phyloP scores from a whole-genome alignment of 2,113 vertebrate species.

The Malurus alboscapulatus region DNA sequence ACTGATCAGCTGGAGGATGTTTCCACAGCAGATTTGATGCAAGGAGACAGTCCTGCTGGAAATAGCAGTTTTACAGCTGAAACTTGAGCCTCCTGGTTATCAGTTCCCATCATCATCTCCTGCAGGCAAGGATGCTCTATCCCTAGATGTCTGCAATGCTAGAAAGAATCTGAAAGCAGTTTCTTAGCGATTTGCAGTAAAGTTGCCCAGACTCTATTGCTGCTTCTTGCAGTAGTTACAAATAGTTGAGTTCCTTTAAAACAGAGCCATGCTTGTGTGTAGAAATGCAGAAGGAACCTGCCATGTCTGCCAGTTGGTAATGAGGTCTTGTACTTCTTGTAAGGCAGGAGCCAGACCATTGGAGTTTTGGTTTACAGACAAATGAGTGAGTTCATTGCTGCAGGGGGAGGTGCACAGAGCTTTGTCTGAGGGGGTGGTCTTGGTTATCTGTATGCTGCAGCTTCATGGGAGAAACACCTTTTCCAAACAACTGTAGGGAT shows the following conservation, averaged over 20 bases:
- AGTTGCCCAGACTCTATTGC: neutral
- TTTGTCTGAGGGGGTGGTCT: neutral
- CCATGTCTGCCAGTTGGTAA: rapidly evolving
- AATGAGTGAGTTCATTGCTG: neutral
- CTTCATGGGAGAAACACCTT: neutral
- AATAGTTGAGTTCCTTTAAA: neutral
- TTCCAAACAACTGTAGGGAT: neutral
- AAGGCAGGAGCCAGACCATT: neutral
- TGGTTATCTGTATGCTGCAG: neutral
- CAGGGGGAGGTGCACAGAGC: neutral
- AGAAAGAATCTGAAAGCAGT: neutral
- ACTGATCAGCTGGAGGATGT: neutral
- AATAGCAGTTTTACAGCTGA: neutral
- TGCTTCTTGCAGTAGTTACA: neutral
- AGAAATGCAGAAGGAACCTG: neutral
- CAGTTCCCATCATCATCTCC: neutral
- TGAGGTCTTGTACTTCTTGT: neutral
- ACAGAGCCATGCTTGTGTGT: neutral
- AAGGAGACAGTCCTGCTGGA: slow-evolving; percentile 26
- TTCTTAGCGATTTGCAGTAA: neutral
- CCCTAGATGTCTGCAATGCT: neutral
- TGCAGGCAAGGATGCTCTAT: neutral
- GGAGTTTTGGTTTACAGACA: neutral
- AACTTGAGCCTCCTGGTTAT: slow-evolving; percentile 8
- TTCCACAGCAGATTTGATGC: neutral